Percentiles rank a stretch among this genome's conserved stretches.
These are phyloP conservation scores for Ernsta delagoae DNA, from an alignment of 2,888 invertebrate species.

Conservation along the genomic window DNA sequence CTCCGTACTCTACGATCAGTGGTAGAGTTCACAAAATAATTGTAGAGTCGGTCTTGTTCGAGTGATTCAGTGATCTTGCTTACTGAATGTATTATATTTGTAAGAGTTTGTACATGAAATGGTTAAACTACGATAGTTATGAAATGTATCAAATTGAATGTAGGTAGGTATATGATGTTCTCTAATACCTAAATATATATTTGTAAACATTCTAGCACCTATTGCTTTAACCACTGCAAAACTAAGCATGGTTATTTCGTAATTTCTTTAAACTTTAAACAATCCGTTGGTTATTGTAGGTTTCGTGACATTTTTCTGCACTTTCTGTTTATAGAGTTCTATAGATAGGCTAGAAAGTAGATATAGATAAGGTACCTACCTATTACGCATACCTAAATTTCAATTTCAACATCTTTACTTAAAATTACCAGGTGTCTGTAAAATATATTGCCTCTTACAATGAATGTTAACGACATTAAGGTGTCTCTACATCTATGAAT, in stretches of 20 bases:
- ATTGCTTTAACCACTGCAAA: no score
- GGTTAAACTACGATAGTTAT: neutral
- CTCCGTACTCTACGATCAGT: conserved; percentile 41
- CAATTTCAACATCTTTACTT: neutral
- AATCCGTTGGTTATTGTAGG: no score
- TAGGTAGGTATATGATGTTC: no score
- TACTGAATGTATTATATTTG: neutral
- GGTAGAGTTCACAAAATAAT: conserved; percentile 44
- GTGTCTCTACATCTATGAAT: conserved; percentile 4
- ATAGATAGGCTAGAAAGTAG: no score
- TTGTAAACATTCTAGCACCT: no score
- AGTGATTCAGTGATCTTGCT: neutral
- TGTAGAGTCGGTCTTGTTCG: conserved; percentile 16
- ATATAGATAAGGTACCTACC: no score
- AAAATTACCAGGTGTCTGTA: neutral
- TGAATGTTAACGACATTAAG: conserved; percentile 15
- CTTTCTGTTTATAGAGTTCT: no score
- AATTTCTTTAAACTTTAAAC: no score
- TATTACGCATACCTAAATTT: neutral
- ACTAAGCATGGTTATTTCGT: no score
- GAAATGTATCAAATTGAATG: no score
- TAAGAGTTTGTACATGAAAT: neutral
- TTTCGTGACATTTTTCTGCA: no score
- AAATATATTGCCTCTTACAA: conserved; percentile 3
- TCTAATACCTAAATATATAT: no score